phyloP scores from a whole-genome alignment of 2,797 vertebrate genomes.

The Pristis pectinata region DNA sequence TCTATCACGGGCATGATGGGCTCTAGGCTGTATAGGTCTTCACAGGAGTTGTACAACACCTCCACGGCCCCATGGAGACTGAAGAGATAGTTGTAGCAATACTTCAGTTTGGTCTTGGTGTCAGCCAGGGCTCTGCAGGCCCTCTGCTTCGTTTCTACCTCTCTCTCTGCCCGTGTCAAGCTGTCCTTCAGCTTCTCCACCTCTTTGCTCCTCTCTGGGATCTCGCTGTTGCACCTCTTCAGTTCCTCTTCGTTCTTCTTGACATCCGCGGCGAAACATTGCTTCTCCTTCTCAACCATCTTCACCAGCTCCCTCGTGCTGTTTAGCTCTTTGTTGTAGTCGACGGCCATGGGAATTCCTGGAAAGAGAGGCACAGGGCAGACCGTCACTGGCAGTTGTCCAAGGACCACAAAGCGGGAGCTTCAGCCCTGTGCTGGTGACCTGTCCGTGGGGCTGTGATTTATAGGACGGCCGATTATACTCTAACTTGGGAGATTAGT shows the following conservation, averaged over 20 bases:
- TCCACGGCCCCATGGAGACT: not conserved
- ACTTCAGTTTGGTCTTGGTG: not conserved
- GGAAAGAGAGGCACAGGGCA: not conserved
- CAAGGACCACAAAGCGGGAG: not conserved
- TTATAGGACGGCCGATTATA: not conserved
- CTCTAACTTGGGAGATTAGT: not conserved
- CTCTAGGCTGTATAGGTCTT: not conserved
- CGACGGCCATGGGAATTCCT: constrained; percentile 21
- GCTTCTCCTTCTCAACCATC: not conserved
- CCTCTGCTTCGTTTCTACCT: not conserved
- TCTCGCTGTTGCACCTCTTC: not conserved
- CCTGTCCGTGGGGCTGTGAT: not conserved
- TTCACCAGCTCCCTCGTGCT: not conserved
- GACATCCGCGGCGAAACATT: not conserved
- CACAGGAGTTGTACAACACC: not conserved
- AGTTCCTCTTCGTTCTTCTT: not conserved
- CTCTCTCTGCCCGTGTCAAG: not conserved
- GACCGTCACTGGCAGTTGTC: not conserved
- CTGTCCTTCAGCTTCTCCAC: constrained; percentile 1
- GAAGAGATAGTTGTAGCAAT: not conserved
- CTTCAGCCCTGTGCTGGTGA: too few relatives aligned
- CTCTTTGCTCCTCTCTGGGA: not conserved
- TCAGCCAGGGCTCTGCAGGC: not conserved
- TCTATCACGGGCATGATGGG: not conserved
- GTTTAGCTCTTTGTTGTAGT: constrained; percentile 28